These are phyloP conservation scores for Piscicola geometra DNA, from an alignment of 2,888 invertebrate species.

Conservation along the genomic window DNA sequence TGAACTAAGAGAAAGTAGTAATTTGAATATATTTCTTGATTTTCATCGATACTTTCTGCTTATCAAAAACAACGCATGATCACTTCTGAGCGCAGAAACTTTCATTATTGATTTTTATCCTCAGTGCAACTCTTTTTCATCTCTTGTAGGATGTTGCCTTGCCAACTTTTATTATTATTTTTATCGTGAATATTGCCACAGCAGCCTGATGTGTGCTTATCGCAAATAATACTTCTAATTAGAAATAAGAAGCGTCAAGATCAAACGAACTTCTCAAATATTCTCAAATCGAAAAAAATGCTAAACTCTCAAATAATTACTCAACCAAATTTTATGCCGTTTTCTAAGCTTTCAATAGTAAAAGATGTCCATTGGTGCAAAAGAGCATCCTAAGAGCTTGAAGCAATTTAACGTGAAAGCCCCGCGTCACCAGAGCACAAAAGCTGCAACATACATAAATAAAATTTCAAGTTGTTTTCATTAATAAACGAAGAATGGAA, in stretches of 20 bases:
- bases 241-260: neutral
- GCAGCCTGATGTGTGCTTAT: neutral
- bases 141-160: neutral
- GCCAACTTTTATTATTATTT: neutral
- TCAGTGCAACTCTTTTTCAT: neutral
- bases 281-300: neutral
- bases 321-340: too few relatives aligned
- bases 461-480: too few relatives aligned
- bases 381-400: too few relatives aligned
- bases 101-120: neutral
- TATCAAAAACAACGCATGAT: neutral
- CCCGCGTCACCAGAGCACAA: too few relatives aligned
- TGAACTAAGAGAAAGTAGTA: too few relatives aligned
- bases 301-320: neutral
- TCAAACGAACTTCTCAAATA: constrained; percentile 1
- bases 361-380: too few relatives aligned
- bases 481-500: too few relatives aligned
- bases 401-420: too few relatives aligned
- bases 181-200: neutral
- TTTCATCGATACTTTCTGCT: neutral
- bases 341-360: too few relatives aligned
- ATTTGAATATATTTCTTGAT: neutral
- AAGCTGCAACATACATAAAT: too few relatives aligned
- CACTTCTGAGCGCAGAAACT: neutral
- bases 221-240: constrained; percentile 3